A percentile compares a stretch with the other conserved stretches of the same genome.
Conservation (phyloP, 1,140 invertebrate genomes). For the Calycopis cecrops region DNA sequence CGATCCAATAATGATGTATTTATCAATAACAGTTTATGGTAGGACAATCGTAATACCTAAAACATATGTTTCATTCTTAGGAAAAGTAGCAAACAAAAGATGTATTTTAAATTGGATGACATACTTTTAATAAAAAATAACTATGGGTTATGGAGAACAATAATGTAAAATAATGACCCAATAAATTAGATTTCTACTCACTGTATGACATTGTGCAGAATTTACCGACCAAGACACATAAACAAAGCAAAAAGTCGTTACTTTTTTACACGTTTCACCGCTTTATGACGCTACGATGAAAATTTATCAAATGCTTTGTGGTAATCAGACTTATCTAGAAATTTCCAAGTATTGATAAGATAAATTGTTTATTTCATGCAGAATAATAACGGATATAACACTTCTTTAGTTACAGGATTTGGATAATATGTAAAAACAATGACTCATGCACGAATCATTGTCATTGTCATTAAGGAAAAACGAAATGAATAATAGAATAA, state of each 20-base stretch:
- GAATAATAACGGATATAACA: background rate
- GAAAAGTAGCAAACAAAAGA: too few relatives aligned
- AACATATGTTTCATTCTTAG: too few relatives aligned
- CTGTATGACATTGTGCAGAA: slow-evolving; percentile 23
- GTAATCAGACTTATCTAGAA: slow-evolving; percentile 3
- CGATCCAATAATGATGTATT: too few relatives aligned
- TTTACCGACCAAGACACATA: slow-evolving; percentile 1
- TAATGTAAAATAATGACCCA: background rate
- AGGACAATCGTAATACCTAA: too few relatives aligned
- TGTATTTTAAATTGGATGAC: too few relatives aligned
- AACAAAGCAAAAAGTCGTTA: slow-evolving; percentile 16
- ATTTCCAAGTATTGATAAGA: slow-evolving; percentile 27
- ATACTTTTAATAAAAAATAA: too few relatives aligned
- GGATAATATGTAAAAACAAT: background rate
- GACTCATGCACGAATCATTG: slow-evolving; percentile 1
- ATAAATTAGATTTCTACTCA: slow-evolving; percentile 18
- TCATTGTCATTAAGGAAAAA: background rate
- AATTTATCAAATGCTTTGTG: slow-evolving; percentile 9
- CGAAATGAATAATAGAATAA: background rate
- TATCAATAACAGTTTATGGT: too few relatives aligned
- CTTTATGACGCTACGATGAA: slow-evolving; percentile 4
- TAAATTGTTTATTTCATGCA: slow-evolving; percentile 19
- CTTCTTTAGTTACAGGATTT: background rate
- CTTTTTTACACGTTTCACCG: background rate
- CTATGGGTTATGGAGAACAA: too few relatives aligned